These are phyloP conservation scores for Margaritifera margaritifera DNA, from an alignment of 2,888 invertebrate genomes.

Conservation along the genomic window DNA sequence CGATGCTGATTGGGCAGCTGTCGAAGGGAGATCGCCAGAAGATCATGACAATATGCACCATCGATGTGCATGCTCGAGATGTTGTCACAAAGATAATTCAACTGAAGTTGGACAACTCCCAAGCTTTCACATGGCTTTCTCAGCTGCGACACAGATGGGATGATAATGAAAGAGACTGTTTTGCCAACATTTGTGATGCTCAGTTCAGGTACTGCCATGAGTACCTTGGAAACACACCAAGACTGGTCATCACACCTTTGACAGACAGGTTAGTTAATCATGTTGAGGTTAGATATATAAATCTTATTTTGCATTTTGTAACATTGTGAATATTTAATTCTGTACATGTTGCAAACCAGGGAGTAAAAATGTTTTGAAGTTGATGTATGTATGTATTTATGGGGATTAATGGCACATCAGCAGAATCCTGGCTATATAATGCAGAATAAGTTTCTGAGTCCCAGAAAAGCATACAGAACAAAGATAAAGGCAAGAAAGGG, in stretches of 20 bases:
- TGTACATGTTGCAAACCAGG: no score
- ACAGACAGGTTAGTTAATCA: constrained; percentile 79
- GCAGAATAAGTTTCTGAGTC: no score
- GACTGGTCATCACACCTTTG: constrained; percentile 94
- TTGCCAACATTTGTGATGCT: constrained; percentile 97
- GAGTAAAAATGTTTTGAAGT: no score
- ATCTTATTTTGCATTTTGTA: no score
- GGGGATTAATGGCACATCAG: no score
- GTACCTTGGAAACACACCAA: constrained; percentile 95
- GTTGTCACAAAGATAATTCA: constrained; percentile 94
- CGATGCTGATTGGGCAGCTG: constrained; percentile 89
- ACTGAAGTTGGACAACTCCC: constrained; percentile 80
- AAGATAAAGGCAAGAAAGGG: no score
- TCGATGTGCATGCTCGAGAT: constrained; percentile 91
- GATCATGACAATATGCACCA: constrained; percentile 98
- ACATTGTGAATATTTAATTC: no score
- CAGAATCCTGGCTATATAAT: no score
- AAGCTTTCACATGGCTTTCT: constrained; percentile 71
- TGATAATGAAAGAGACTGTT: constrained; percentile 89
- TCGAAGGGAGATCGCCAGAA: constrained; percentile 93
- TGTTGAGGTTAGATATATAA: no score
- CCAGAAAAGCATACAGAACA: no score
- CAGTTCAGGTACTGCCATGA: constrained; percentile 95
- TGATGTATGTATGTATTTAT: no score
- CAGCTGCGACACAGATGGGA: constrained; percentile 93